Evolutionary conservation across 1,140 invertebrate genomes (phyloP).

Genomic region (Drosophila micromelanica): DNA sequence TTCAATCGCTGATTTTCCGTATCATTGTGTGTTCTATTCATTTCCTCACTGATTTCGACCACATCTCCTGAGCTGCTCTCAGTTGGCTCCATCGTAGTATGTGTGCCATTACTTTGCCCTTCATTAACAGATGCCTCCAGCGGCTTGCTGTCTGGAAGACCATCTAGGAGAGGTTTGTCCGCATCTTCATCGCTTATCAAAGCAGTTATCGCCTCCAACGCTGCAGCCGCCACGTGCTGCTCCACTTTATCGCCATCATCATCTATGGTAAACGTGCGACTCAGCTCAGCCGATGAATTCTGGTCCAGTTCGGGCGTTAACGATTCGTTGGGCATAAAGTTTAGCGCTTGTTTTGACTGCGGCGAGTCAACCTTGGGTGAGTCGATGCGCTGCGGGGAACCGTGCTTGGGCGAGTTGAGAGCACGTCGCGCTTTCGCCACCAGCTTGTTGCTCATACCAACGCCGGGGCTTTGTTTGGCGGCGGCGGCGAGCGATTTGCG

Average conservation of each 20-base stretch:
- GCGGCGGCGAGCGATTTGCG: slow-evolving; percentile 55
- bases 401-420: slow-evolving; percentile 46
- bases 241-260: slow-evolving; percentile 17
- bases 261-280: slow-evolving; percentile 58
- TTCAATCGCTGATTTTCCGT: background rate
- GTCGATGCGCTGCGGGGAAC: slow-evolving; percentile 25
- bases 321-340: background rate
- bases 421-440: slow-evolving; percentile 67
- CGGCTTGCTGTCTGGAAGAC: background rate
- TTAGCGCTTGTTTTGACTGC: background rate
- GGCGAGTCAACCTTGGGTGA: slow-evolving; percentile 7
- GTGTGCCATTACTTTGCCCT: background rate
- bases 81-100: background rate
- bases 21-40: background rate
- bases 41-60: background rate
- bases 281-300: slow-evolving; percentile 36
- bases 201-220: background rate
- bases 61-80: background rate
- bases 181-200: slow-evolving; percentile 12
- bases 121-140: background rate
- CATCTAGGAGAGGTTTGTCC: background rate
- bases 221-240: background rate
- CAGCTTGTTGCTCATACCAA: slow-evolving; percentile 50
- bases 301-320: background rate
- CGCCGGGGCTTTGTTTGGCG: slow-evolving; percentile 40